Evolutionary conservation across 2,888 invertebrate genomes (phyloP).

Genomic region (Acanthopleura granulata): DNA sequence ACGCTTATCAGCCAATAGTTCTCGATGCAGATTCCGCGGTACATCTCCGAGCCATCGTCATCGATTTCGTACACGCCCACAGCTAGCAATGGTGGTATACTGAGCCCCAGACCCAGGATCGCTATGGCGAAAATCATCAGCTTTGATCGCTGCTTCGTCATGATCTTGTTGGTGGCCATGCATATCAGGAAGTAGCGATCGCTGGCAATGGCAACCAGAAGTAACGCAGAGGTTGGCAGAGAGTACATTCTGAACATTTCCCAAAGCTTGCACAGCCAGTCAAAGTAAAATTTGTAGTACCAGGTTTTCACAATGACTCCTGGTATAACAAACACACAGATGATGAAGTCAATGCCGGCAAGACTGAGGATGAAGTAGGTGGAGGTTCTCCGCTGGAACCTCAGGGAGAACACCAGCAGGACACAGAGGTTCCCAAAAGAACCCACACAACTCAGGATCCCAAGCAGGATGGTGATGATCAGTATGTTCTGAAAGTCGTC

Average conservation of each 20-base stretch:
- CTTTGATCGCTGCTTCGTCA: conserved; percentile 29
- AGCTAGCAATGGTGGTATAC: conserved; percentile 46
- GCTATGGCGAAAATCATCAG: conserved; percentile 37
- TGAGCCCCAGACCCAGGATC: conserved; percentile 37
- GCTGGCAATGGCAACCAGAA: conserved; percentile 54
- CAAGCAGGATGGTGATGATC: conserved; percentile 22
- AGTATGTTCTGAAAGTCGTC: conserved; percentile 9
- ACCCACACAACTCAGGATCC: conserved; percentile 30
- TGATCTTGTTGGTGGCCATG: conserved; percentile 31
- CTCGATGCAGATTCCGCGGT: conserved; percentile 40
- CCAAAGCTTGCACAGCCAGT: conserved; percentile 47
- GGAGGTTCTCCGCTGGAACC: conserved; percentile 38
- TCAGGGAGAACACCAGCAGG: conserved; percentile 39
- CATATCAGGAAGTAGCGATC: conserved; percentile 57
- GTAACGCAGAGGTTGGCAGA: conserved; percentile 50
- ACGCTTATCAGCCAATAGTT: conserved; percentile 38
- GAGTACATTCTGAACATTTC: conserved; percentile 44
- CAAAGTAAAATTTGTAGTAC: conserved; percentile 38
- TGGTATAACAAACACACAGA: conserved; percentile 53
- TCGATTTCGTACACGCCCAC: conserved; percentile 39
- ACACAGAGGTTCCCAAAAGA: conserved; percentile 45
- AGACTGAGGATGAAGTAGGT: conserved; percentile 49
- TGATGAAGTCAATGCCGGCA: conserved; percentile 53
- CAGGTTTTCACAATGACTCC: conserved; percentile 47
- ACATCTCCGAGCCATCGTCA: conserved; percentile 19